Percentiles rank a stretch among this genome's conserved stretches.
phyloP scores from a whole-genome alignment of 92 coral and sea anemone species.

The Zoanthus gigantus region DNA sequence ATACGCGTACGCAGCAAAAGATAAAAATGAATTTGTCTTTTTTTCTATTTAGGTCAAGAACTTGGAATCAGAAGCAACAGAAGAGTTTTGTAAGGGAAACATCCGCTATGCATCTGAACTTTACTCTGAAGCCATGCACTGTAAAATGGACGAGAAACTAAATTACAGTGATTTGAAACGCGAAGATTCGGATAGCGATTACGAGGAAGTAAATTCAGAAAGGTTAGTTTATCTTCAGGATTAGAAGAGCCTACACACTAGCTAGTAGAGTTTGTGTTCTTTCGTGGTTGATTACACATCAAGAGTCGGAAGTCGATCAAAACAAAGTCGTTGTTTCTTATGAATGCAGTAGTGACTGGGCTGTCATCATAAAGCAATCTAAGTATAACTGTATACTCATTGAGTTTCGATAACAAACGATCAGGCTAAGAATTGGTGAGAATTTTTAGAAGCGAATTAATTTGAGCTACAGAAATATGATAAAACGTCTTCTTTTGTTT shows the following conservation, averaged over 20 bases:
- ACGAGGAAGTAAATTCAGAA: background rate
- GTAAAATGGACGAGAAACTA: constrained; percentile 15
- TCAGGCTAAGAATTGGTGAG: background rate
- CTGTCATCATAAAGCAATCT: background rate
- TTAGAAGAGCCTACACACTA: no score
- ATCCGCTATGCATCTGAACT: constrained; percentile 35
- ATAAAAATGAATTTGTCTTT: background rate
- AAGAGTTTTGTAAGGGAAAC: constrained; percentile 44
- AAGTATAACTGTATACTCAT: background rate
- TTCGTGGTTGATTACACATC: background rate
- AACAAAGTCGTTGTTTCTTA: background rate
- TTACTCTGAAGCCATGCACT: constrained; percentile 30
- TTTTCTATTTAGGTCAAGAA: constrained; percentile 8
- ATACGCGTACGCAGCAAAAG: background rate
- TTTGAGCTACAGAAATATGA: background rate
- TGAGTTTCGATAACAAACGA: background rate
- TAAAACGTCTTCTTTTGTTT: background rate
- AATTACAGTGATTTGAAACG: background rate
- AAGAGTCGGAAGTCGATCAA: constrained; percentile 19
- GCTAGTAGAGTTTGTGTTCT: background rate
- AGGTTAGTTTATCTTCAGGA: constrained; percentile 16
- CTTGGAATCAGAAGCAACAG: constrained; percentile 41
- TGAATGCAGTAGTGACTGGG: background rate
- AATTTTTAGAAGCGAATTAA: background rate
- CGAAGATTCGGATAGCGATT: background rate